phyloP scores from a whole-genome alignment of 2,797 vertebrate species.

The Psittacula echo region DNA sequence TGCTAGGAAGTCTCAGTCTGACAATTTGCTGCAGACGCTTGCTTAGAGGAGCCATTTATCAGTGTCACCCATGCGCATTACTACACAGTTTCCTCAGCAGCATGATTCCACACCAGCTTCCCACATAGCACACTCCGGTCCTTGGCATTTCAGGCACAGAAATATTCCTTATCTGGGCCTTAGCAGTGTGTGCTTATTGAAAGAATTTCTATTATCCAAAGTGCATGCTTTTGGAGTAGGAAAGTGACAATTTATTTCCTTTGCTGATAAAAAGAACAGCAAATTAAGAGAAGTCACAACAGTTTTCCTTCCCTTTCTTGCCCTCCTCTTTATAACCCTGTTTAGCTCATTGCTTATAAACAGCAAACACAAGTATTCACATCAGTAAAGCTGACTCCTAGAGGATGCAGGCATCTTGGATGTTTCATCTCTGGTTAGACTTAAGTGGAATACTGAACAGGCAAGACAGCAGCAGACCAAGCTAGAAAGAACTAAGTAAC shows the following conservation, averaged over 20 bases:
- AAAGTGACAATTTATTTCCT: constrained; percentile 4
- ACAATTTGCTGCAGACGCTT: constrained; percentile 42
- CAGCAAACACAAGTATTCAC: constrained; percentile 28
- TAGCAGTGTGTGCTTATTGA: constrained; percentile 4
- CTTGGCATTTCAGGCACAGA: constrained; percentile 45
- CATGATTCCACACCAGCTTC: constrained; percentile 13
- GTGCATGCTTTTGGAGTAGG: neutral
- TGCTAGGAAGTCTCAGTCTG: constrained; percentile 46
- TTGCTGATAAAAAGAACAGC: neutral
- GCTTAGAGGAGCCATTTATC: constrained; percentile 60
- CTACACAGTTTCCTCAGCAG: neutral
- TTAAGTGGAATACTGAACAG: constrained; percentile 61
- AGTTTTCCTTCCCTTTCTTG: neutral
- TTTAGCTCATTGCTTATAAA: neutral
- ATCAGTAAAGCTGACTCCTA: constrained; percentile 27
- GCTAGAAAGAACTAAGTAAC: constrained; percentile 10
- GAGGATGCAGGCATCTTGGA: constrained; percentile 41
- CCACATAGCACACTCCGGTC: neutral
- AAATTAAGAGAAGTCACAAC: constrained; percentile 17
- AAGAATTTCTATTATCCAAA: constrained; percentile 24
- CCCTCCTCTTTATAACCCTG: neutral
- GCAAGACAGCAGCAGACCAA: constrained; percentile 19
- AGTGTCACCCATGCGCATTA: constrained; percentile 39
- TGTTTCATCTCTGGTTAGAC: constrained; percentile 56
- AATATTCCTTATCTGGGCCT: constrained; percentile 48